These are phyloP conservation scores for Coptodon rendalli DNA, from an alignment of 2,113 vertebrate species.

Conservation along the genomic window DNA sequence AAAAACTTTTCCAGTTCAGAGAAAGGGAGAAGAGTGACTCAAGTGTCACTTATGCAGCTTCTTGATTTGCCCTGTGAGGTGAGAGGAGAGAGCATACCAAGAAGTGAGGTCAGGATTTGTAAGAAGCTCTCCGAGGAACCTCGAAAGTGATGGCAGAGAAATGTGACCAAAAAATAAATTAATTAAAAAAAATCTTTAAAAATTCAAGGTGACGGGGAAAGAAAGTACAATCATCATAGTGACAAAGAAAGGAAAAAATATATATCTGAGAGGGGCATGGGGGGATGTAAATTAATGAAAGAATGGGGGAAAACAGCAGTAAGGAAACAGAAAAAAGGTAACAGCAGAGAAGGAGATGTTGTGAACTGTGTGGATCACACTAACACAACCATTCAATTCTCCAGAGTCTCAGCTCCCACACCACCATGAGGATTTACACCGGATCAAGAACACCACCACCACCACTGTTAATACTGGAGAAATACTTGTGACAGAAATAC, in stretches of 20 bases:
- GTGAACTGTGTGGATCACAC: conserved; percentile 15
- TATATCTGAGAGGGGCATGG: neutral
- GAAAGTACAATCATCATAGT: neutral
- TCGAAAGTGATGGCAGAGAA: neutral
- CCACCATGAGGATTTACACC: neutral
- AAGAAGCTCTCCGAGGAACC: neutral
- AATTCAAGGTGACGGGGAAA: neutral
- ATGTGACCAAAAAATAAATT: neutral
- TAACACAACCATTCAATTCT: conserved; percentile 17
- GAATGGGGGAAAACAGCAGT: conserved; percentile 2
- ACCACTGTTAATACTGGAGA: neutral
- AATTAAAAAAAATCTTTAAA: neutral
- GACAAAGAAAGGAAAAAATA: neutral
- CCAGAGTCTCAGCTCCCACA: neutral
- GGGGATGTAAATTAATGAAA: neutral
- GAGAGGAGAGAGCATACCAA: neutral
- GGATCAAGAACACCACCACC: conserved; percentile 21
- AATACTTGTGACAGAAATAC: neutral
- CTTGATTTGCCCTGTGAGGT: neutral
- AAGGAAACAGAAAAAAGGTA: conserved; percentile 12
- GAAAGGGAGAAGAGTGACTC: neutral
- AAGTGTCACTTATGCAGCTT: conserved; percentile 2
- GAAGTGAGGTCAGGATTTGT: neutral
- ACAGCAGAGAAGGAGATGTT: neutral
- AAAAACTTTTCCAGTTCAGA: neutral